A percentile compares a stretch with the other conserved stretches of the same genome.
Conservation (phyloP, 2,797 vertebrate genomes). For the Hippopotamyrus pictus region DNA sequence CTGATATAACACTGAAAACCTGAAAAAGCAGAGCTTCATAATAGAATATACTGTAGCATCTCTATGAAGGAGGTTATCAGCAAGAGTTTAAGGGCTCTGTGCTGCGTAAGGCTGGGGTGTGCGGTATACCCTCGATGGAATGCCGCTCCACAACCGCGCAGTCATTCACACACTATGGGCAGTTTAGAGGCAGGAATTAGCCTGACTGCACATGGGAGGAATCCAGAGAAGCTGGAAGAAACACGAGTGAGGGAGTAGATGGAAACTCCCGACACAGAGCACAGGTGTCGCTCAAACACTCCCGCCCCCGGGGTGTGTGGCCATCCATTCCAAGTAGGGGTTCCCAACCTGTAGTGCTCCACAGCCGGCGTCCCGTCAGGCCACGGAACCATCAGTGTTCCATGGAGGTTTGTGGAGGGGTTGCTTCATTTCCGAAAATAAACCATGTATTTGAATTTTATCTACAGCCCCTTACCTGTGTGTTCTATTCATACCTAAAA, state of each 20-base stretch:
- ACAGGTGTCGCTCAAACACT: neutral
- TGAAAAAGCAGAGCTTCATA: neutral
- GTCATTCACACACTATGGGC: neutral
- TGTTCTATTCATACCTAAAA: neutral
- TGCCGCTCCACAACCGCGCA: neutral
- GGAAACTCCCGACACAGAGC: neutral
- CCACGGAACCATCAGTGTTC: neutral
- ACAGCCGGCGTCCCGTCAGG: neutral
- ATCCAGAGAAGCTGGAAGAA: neutral
- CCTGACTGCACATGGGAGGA: neutral
- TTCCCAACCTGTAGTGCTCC: neutral
- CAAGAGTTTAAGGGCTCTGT: neutral
- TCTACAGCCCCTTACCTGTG: neutral
- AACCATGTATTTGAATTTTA: neutral
- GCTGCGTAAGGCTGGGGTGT: neutral
- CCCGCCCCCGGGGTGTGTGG: neutral
- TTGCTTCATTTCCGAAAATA: neutral
- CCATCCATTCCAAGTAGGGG: neutral
- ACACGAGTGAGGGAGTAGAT: neutral
- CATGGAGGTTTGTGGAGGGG: neutral
- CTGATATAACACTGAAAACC: neutral
- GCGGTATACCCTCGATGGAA: neutral
- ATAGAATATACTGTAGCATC: neutral
- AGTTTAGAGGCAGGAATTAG: neutral
- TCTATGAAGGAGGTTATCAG: neutral